Base-by-base conservation (phyloP, 1,140 invertebrate genomes). In the Drosophila mauritiana region DNA sequence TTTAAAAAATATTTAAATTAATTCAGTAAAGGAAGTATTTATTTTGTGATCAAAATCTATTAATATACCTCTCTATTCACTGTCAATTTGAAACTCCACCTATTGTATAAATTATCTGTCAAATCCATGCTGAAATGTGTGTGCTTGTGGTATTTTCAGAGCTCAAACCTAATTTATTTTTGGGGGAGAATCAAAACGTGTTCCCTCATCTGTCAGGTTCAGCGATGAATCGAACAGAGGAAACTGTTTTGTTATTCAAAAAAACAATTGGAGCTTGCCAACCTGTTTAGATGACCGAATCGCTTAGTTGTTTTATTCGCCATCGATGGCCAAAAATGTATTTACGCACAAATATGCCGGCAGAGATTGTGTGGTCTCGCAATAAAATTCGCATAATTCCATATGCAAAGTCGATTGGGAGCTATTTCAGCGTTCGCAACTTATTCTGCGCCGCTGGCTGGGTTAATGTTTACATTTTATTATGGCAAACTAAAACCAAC, bases 381-480 rank as follows among this genome's bases (percentile, higher is more conserved):
- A 78, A 79, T 83, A 83, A 82, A 83, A 82, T 63, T 31, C 76
- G 62, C 62, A 82, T 83, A 78, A 83, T 82, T 73, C 57, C 51
- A 36, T 22, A 49, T 57, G 68, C 51, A 46, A 42, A 45, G 42
- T 27, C 22, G n/a, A 55, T 17, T 55, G 54, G 36, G 43, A 42
- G 54, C 45, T 15, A 13, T 6, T 43, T 2, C 20, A 12, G 3
- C 11, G 12, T 13, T 34, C 49, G 37, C 15, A 39, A 55, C 62
- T 56, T 34, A 69, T 56, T 46, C 37, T 42, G 61, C 56, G 27
- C 45, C 45, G 42, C 25, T 43, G 62, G 51, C 34, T 42, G 37
- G 64, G 62, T 80, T 80, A 80, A 77, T 77, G 81, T 64, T 85
- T 78, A 65, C 55, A 61, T 77, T 85, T 85, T 84, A 84, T 84